Evolutionary conservation across 2,888 invertebrate genomes (phyloP).

Genomic region (Lasioglossum figueresi): DNA sequence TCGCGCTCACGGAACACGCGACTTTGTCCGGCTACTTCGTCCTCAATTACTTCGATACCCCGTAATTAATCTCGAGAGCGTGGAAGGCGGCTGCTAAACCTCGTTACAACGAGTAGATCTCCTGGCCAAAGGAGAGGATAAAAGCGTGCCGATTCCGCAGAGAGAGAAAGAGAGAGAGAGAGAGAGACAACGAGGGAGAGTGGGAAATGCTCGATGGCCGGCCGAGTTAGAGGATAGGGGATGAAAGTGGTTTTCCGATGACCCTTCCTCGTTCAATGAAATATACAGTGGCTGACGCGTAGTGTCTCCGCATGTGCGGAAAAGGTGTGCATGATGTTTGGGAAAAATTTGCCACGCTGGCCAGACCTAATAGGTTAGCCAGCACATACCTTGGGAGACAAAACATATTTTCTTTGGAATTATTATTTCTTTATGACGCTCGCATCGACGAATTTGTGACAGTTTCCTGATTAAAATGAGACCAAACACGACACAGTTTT

Average conservation of each 20-base stretch:
- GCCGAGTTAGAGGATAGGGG: conserved; percentile 1
- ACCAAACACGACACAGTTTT: background rate
- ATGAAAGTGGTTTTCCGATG: background rate
- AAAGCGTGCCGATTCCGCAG: conserved; percentile 3
- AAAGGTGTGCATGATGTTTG: background rate
- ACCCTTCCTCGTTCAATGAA: background rate
- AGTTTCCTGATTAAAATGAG: background rate
- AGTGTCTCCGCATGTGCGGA: background rate
- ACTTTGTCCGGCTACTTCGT: conserved; percentile 63
- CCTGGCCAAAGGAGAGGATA: background rate
- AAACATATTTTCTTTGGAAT: background rate
- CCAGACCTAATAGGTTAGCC: background rate
- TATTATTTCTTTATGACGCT: background rate
- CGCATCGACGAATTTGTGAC: too few species aligned
- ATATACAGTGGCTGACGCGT: background rate
- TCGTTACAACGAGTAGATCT: conserved; percentile 38
- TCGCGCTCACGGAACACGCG: conserved; percentile 24
- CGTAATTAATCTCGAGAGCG: conserved; percentile 68
- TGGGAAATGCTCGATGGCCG: background rate
- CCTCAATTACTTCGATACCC: conserved; percentile 71
- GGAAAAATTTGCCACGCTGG: background rate
- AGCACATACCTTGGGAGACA: background rate
- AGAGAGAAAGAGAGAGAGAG: background rate
- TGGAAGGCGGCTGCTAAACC: conserved; percentile 38
- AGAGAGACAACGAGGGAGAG: background rate